Evolutionary conservation across 2,888 invertebrate species (phyloP).

Genomic region (Mesochorus sp.): DNA sequence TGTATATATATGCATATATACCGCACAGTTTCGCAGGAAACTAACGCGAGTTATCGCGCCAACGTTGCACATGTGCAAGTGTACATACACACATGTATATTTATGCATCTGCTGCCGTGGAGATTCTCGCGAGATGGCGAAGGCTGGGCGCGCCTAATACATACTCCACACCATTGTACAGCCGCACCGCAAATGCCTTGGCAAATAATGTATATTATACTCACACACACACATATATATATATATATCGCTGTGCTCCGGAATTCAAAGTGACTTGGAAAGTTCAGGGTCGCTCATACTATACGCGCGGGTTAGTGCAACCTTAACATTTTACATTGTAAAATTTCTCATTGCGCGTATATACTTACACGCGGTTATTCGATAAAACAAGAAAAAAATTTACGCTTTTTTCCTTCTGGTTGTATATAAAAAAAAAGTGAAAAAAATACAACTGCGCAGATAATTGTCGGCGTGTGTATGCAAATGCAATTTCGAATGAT

Average conservation of each 20-base stretch:
- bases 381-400: background rate
- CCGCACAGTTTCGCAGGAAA: slow-evolving; percentile 39
- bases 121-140: slow-evolving; percentile 52
- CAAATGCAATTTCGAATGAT: slow-evolving; percentile 45
- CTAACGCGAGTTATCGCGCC: slow-evolving; percentile 41
- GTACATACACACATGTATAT: slow-evolving; percentile 15
- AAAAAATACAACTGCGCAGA: background rate
- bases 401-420: background rate
- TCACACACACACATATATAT: background rate
- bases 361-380: background rate
- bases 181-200: slow-evolving; percentile 33
- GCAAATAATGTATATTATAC: too few species aligned
- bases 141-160: slow-evolving; percentile 59
- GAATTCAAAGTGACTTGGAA: slow-evolving; percentile 78
- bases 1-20: slow-evolving; percentile 16
- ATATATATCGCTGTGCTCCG: slow-evolving; percentile 65
- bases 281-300: slow-evolving; percentile 75
- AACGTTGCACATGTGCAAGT: slow-evolving; percentile 12
- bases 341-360: slow-evolving; percentile 38
- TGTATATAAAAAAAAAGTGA: background rate
- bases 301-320: slow-evolving; percentile 1
- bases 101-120: background rate
- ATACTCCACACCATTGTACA: slow-evolving; percentile 31
- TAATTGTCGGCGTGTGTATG: background rate
- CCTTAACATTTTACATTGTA: slow-evolving; percentile 26